phyloP scores from a whole-genome alignment of 1,140 invertebrate species.

The Nasonia longicornis region DNA sequence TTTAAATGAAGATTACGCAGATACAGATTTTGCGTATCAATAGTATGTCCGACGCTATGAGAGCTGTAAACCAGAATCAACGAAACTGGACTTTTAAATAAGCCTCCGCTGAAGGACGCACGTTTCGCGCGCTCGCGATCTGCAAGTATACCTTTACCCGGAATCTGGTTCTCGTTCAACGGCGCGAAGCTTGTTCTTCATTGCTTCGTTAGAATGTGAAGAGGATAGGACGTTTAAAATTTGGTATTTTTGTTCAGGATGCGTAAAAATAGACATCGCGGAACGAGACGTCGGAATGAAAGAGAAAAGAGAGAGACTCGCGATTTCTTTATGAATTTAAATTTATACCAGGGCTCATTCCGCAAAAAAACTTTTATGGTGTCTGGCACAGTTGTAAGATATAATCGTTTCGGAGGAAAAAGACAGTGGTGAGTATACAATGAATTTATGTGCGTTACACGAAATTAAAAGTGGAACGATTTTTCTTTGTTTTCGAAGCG shows the following conservation, averaged over 20 bases:
- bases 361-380: background rate
- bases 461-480: too few relatives aligned
- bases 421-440: too few relatives aligned
- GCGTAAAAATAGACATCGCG: constrained; percentile 6
- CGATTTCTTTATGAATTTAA: background rate
- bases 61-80: background rate
- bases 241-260: constrained; percentile 10
- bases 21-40: background rate
- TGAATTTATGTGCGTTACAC: too few relatives aligned
- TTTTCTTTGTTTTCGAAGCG: too few relatives aligned
- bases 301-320: background rate
- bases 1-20: too few relatives aligned
- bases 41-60: background rate
- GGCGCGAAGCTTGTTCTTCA: constrained; percentile 42
- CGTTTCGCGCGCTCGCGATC: constrained; percentile 24
- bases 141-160: background rate
- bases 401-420: too few relatives aligned
- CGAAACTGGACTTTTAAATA: background rate
- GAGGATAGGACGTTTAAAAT: constrained; percentile 32
- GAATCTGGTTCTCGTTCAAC: constrained; percentile 24
- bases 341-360: background rate
- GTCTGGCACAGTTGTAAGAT: background rate
- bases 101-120: background rate
- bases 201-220: constrained; percentile 32
- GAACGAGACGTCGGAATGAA: background rate